A percentile compares a stretch with the other conserved stretches of the same genome.
Evolutionary conservation across 2,797 vertebrate genomes (phyloP).

Genomic region (Psittacula derbiana): DNA sequence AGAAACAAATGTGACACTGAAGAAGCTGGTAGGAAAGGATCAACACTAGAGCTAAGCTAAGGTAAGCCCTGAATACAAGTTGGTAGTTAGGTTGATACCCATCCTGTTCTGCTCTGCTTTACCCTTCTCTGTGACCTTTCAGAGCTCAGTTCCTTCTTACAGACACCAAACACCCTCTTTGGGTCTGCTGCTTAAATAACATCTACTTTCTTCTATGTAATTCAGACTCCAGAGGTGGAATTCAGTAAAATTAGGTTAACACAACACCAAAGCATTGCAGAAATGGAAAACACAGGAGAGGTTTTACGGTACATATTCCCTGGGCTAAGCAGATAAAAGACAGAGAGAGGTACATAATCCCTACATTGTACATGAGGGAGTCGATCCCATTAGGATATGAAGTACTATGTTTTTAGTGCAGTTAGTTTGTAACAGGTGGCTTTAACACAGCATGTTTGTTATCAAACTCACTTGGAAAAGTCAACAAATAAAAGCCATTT

Average conservation of each 20-base stretch:
- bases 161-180: not conserved
- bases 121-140: not conserved
- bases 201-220: not conserved
- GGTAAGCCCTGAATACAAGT: not conserved
- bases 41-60: not conserved
- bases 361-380: accelerated
- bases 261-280: not conserved
- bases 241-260: not conserved
- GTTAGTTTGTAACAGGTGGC: not conserved
- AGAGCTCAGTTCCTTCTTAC: accelerated
- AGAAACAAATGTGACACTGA: not conserved
- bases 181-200: not conserved
- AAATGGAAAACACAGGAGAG: not conserved
- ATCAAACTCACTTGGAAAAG: not conserved
- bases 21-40: accelerated
- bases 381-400: accelerated
- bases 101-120: not conserved
- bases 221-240: not conserved
- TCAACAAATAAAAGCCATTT: not conserved
- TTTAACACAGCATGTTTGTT: not conserved
- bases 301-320: not conserved
- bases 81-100: accelerated
- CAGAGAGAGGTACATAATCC: not conserved
- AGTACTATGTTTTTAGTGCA: not conserved
- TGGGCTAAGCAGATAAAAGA: not conserved